Percentiles rank a stretch among this genome's conserved stretches.
Conservation (phyloP, 2,888 invertebrate genomes). For the Ophion ellenae region DNA sequence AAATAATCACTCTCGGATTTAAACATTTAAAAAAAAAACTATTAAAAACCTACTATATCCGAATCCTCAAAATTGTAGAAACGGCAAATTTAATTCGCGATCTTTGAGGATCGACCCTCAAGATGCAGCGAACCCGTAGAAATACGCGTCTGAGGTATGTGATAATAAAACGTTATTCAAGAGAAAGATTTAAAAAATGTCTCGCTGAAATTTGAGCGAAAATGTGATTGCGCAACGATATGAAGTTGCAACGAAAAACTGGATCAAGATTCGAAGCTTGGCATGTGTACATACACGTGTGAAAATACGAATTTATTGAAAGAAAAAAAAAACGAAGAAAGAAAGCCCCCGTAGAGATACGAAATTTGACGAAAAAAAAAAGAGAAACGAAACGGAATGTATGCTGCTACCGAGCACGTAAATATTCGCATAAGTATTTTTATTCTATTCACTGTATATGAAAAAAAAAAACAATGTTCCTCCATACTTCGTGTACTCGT, state of each 20-base stretch:
- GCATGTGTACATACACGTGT: not conserved
- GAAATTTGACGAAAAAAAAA: not conserved
- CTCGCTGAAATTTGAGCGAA: conserved; percentile 20
- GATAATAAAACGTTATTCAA: conserved; percentile 55
- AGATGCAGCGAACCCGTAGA: conserved; percentile 15
- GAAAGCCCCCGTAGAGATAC: not conserved
- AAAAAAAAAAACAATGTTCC: conserved; percentile 27
- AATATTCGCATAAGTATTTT: no score
- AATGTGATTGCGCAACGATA: conserved; percentile 36
- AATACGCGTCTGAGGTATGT: conserved; percentile 23
- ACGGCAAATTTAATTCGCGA: not conserved
- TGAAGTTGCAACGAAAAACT: not conserved
- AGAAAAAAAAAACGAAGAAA: not conserved
- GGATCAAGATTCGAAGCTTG: not conserved
- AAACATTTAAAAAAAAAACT: not conserved
- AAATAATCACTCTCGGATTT: not conserved
- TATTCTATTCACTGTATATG: not conserved
- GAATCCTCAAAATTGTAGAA: not conserved
- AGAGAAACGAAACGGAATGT: not conserved
- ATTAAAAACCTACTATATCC: not conserved
- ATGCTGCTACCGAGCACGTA: no score
- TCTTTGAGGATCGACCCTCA: not conserved
- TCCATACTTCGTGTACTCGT: conserved; percentile 28
- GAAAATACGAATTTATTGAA: conserved; percentile 44
- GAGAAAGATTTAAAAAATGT: not conserved